Percentiles rank a stretch among this genome's conserved stretches.
phyloP scores from a whole-genome alignment of 1,140 invertebrate species.

The Pseudomyrmex concolor region DNA sequence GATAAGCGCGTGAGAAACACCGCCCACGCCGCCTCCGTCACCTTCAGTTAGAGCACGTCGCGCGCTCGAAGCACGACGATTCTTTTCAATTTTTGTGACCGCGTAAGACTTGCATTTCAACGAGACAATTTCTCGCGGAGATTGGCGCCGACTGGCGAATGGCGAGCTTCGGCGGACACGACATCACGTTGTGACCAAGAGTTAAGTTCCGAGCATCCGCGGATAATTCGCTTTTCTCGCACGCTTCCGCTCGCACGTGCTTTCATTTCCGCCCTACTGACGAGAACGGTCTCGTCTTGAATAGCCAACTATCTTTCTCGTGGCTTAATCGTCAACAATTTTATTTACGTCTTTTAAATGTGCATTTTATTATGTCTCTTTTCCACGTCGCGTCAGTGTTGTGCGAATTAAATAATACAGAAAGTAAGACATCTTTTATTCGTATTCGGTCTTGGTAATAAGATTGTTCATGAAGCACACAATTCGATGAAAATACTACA shows the following conservation, averaged over 20 bases:
- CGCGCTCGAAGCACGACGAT: constrained; percentile 30
- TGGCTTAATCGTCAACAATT: constrained; percentile 67
- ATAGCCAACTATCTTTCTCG: constrained; percentile 66
- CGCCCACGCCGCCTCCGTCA: too few relatives aligned
- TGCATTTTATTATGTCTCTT: background rate
- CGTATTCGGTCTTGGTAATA: constrained; percentile 9
- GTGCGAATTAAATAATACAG: constrained; percentile 30
- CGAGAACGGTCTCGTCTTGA: constrained; percentile 58
- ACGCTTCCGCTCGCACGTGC: constrained; percentile 45
- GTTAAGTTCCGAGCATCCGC: constrained; percentile 56
- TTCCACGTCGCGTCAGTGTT: background rate
- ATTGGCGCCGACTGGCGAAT: constrained; percentile 31
- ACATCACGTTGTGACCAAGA: constrained; percentile 5
- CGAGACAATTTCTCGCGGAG: constrained; percentile 65
- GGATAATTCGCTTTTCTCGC: constrained; percentile 68
- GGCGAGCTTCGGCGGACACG: background rate
- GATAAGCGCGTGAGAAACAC: constrained; percentile 31
- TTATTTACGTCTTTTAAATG: constrained; percentile 27
- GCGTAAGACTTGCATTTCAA: constrained; percentile 65
- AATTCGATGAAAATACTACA: too few relatives aligned
- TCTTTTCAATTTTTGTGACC: constrained; percentile 68
- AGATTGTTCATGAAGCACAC: background rate
- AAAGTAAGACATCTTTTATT: background rate
- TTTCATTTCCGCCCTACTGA: constrained; percentile 65
- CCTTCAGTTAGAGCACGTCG: constrained; percentile 55